A percentile compares a stretch with the other conserved stretches of the same genome.
These are phyloP conservation scores for Eptesicus fuscus DNA, from an alignment of 2,113 vertebrate genomes.

Conservation along the genomic window DNA sequence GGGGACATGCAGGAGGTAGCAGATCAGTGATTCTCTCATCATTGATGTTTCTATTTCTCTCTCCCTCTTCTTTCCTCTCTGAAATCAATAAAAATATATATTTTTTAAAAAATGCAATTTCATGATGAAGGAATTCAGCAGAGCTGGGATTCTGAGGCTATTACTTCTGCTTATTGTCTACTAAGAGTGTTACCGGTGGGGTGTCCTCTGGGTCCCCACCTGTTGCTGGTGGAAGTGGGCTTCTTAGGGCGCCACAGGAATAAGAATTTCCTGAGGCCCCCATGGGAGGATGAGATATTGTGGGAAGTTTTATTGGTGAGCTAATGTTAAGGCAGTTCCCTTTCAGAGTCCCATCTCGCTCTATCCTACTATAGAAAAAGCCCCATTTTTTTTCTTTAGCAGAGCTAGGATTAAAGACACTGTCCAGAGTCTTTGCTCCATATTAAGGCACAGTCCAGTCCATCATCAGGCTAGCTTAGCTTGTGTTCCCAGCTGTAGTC, in stretches of 20 bases:
- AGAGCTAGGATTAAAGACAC: not conserved
- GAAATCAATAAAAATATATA: no score
- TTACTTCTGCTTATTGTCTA: not conserved
- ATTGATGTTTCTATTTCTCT: no score
- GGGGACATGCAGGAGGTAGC: no score
- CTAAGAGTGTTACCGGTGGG: not conserved
- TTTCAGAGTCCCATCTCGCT: not conserved
- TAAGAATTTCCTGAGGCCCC: not conserved
- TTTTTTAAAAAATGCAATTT: not conserved
- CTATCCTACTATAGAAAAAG: not conserved
- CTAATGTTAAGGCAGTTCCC: not conserved
- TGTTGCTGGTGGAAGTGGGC: not conserved
- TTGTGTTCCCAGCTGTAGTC: not conserved
- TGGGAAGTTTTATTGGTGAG: not conserved
- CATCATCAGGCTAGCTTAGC: not conserved
- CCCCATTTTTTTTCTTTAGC: not conserved
- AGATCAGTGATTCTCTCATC: no score
- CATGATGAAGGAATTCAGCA: not conserved
- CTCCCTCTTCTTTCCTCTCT: no score
- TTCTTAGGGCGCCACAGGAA: not conserved
- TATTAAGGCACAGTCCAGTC: not conserved
- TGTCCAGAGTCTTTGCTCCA: not conserved
- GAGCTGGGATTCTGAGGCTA: not conserved
- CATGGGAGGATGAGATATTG: not conserved
- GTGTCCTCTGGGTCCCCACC: not conserved